Evolutionary conservation across 2,888 invertebrate species (phyloP).

Genomic region (Unio delphinus): DNA sequence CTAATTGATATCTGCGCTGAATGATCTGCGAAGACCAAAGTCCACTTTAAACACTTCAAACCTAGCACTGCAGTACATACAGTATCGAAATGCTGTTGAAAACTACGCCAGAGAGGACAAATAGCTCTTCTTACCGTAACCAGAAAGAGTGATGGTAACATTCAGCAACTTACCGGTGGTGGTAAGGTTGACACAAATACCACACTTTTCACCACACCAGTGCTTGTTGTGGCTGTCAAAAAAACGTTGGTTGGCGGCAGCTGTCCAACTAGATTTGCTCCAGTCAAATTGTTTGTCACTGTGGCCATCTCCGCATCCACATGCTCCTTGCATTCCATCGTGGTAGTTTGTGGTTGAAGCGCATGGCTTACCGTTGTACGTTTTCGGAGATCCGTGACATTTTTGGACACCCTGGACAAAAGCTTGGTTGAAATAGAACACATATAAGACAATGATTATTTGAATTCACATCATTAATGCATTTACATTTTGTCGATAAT

Average conservation of each 20-base stretch:
- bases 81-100: too few relatives aligned
- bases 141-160: too few relatives aligned
- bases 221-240: slow-evolving; percentile 27
- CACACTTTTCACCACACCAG: slow-evolving; percentile 49
- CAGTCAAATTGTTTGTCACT: slow-evolving; percentile 39
- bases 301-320: slow-evolving; percentile 30
- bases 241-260: slow-evolving; percentile 39
- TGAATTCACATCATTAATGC: too few relatives aligned
- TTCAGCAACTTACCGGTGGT: slow-evolving; percentile 35
- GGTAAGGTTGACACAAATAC: slow-evolving; percentile 47
- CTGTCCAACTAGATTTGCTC: slow-evolving; percentile 32
- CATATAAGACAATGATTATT: too few relatives aligned
- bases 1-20: too few relatives aligned
- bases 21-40: too few relatives aligned
- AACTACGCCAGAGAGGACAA: too few relatives aligned
- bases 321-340: slow-evolving; percentile 47
- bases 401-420: slow-evolving; percentile 12
- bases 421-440: not conserved
- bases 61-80: too few relatives aligned
- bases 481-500: too few relatives aligned
- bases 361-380: slow-evolving; percentile 41
- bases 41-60: too few relatives aligned
- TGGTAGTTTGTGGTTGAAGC: slow-evolving; percentile 48
- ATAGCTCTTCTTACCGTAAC: too few relatives aligned
- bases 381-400: slow-evolving; percentile 21